Evolutionary conservation across 2,888 invertebrate genomes (phyloP).

Genomic region (Temnothorax ravouxi): DNA sequence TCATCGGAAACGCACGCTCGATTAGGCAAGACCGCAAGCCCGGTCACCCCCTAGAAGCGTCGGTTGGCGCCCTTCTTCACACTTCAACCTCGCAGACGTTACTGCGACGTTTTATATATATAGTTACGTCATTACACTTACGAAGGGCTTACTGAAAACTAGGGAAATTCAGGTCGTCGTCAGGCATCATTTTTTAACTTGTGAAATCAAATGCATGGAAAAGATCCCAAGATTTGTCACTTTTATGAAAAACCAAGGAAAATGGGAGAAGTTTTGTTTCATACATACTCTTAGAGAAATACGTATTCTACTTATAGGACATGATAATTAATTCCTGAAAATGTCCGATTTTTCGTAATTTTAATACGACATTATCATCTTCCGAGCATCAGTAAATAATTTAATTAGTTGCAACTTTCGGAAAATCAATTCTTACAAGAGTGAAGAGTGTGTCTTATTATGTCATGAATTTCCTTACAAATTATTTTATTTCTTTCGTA

Average conservation of each 20-base stretch:
- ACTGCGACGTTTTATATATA: conserved; percentile 42
- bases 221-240: background rate
- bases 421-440: background rate
- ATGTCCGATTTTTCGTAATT: conserved; percentile 1
- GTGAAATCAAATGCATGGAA: conserved; percentile 18
- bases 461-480: too few relatives aligned
- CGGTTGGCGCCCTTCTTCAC: conserved; percentile 54
- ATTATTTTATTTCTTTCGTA: too few relatives aligned
- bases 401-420: background rate
- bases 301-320: too few relatives aligned
- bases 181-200: background rate
- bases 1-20: conserved; percentile 83
- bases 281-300: too few relatives aligned
- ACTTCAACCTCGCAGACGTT: conserved; percentile 35
- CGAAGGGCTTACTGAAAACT: conserved; percentile 3
- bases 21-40: conserved; percentile 74
- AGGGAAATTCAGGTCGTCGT: conserved; percentile 4
- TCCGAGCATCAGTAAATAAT: background rate
- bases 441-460: background rate
- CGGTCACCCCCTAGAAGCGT: conserved; percentile 59
- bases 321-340: background rate
- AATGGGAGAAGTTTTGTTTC: background rate
- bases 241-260: background rate
- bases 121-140: conserved; percentile 38
- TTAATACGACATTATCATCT: background rate